Percentiles rank a stretch among this genome's conserved stretches.
Conservation (phyloP, 2,888 invertebrate species). For the Ganaspis brasiliensis region DNA sequence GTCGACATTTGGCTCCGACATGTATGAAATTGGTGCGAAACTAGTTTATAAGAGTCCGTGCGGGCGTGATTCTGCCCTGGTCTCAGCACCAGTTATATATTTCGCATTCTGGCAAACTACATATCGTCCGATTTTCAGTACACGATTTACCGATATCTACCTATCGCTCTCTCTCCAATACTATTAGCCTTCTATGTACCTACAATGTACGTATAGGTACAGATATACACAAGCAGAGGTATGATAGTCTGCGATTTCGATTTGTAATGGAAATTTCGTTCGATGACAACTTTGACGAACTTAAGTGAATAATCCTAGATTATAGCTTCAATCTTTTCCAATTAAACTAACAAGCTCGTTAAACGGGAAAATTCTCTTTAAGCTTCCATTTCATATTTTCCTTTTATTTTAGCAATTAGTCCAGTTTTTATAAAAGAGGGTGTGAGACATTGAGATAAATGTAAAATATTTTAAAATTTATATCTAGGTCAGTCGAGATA, state of each 20-base stretch:
- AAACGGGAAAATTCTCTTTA: neutral
- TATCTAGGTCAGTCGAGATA: too few species aligned
- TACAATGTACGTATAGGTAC: neutral
- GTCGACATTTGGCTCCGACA: conserved; percentile 26
- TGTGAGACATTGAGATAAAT: too few species aligned
- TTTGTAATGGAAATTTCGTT: conserved; percentile 29
- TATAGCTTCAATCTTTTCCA: neutral
- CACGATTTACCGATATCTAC: conserved; percentile 17
- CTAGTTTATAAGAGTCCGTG: conserved; percentile 25
- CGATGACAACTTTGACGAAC: conserved; percentile 26
- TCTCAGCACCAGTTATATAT: conserved; percentile 7
- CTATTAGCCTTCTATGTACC: conserved; percentile 5
- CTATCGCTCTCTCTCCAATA: neutral
- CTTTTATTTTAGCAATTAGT: too few species aligned
- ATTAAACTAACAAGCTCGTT: conserved; percentile 9
- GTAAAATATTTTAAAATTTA: too few species aligned
- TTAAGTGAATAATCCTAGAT: conserved; percentile 32
- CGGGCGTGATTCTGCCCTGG: conserved; percentile 13
- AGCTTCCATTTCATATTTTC: neutral
- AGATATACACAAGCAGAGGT: neutral
- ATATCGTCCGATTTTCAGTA: conserved; percentile 14
- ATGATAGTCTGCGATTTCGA: conserved; percentile 12
- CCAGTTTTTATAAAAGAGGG: too few species aligned
- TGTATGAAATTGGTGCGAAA: conserved; percentile 35
- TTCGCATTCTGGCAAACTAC: conserved; percentile 16